Evolutionary conservation across 2,797 vertebrate species (phyloP).

Genomic region (Adelosebastes latens): DNA sequence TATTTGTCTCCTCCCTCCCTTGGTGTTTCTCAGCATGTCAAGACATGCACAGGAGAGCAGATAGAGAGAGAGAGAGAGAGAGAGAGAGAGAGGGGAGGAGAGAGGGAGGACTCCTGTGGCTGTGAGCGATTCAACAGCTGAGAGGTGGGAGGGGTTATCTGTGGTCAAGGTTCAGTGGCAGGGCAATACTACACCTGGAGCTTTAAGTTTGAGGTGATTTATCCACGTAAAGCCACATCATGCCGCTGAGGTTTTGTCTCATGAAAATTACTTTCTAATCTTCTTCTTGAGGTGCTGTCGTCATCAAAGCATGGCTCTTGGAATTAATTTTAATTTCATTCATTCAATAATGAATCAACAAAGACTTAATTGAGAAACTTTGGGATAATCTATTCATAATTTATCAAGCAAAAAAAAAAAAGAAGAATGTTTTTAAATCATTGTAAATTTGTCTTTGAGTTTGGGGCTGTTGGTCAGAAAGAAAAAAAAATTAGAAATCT

Average conservation of each 20-base stretch:
- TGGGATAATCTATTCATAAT: background rate
- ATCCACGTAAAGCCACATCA: background rate
- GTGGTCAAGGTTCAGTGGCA: slow-evolving; percentile 77
- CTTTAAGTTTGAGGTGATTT: background rate
- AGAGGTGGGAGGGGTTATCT: slow-evolving; percentile 66
- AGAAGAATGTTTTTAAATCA: no score
- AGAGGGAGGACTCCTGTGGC: slow-evolving; percentile 22
- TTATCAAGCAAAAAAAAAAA: background rate
- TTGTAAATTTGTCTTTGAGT: no score
- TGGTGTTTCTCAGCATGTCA: slow-evolving; percentile 74
- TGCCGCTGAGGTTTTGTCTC: background rate
- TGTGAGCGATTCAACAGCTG: slow-evolving; percentile 30
- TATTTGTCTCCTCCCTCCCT: slow-evolving; percentile 71
- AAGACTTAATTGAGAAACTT: background rate
- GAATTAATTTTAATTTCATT: no score
- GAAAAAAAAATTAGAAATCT: no score
- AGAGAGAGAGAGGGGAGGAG: slow-evolving; percentile 4
- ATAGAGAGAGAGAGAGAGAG: background rate
- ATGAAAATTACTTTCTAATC: background rate
- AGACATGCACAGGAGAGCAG: slow-evolving; percentile 67
- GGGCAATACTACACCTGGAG: slow-evolving; percentile 46
- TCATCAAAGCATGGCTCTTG: no score
- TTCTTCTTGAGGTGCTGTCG: background rate
- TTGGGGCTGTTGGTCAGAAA: no score
- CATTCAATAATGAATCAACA: background rate